Conservation (phyloP, 2,888 invertebrate species). For the Pyrrhosoma nymphula region DNA sequence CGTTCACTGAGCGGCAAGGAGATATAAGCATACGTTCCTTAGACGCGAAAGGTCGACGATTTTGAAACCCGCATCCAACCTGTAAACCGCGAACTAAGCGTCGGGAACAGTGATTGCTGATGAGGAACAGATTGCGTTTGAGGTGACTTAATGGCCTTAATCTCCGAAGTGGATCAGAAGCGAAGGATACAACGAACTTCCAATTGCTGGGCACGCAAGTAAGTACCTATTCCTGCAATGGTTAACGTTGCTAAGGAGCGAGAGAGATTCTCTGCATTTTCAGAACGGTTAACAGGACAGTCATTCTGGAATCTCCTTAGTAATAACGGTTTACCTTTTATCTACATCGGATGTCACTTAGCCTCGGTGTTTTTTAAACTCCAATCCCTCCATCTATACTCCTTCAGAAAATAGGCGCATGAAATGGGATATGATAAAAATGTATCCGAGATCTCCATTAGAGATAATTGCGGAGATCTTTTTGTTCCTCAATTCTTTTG, state of each 20-base stretch:
- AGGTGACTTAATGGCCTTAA: slow-evolving; percentile 11
- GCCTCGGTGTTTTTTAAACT: background rate
- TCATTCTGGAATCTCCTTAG: background rate
- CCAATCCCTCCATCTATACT: background rate
- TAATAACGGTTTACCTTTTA: background rate
- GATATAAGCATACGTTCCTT: background rate
- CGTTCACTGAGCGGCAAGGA: background rate
- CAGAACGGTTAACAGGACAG: background rate
- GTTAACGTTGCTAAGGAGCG: background rate
- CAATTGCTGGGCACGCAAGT: background rate
- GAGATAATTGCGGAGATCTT: no score
- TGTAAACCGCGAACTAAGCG: background rate
- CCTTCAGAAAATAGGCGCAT: no score
- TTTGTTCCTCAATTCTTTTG: no score
- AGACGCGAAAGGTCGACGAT: background rate
- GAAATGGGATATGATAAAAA: no score
- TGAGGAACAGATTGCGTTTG: background rate
- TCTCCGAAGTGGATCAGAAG: background rate
- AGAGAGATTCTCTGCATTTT: no score
- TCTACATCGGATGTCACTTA: background rate
- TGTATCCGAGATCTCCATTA: no score
- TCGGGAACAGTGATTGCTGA: background rate
- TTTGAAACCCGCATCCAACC: background rate
- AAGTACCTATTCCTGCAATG: background rate
- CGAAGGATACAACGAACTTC: background rate